Evolutionary conservation across 1,140 invertebrate species (phyloP).

Genomic region (Ips nitidus): DNA sequence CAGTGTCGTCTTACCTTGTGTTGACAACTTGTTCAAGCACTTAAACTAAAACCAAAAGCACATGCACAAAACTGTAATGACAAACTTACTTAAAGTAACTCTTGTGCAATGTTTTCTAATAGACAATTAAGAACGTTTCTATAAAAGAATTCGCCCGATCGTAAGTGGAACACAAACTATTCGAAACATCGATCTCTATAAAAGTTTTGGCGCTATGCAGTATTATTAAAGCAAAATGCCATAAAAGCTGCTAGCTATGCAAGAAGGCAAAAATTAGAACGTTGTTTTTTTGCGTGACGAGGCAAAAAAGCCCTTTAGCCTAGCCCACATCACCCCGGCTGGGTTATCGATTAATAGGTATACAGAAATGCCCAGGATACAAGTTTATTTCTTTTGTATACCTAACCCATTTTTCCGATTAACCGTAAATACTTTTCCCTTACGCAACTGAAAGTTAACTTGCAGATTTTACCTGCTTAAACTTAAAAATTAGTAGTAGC

Average conservation of each 20-base stretch:
- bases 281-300: slow-evolving; percentile 22
- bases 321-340: slow-evolving; percentile 16
- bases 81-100: no score
- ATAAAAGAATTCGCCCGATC: neutral
- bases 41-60: no score
- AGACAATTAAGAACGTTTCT: no score
- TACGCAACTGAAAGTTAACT: slow-evolving; percentile 20
- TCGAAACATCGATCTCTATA: neutral
- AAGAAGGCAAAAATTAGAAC: slow-evolving; percentile 16
- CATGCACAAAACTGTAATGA: no score
- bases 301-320: slow-evolving; percentile 25
- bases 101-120: no score
- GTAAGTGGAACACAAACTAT: neutral
- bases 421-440: slow-evolving; percentile 12
- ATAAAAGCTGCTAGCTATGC: slow-evolving; percentile 6
- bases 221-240: slow-evolving; percentile 5
- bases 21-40: no score
- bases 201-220: slow-evolving; percentile 17
- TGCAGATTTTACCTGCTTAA: slow-evolving; percentile 8
- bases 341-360: slow-evolving; percentile 32
- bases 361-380: slow-evolving; percentile 37
- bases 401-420: slow-evolving; percentile 31
- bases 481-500: no score
- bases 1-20: no score
- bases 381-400: slow-evolving; percentile 37